Evolutionary conservation across 2,797 vertebrate species (phyloP).

Genomic region (Pseudomugil gertrudae): DNA sequence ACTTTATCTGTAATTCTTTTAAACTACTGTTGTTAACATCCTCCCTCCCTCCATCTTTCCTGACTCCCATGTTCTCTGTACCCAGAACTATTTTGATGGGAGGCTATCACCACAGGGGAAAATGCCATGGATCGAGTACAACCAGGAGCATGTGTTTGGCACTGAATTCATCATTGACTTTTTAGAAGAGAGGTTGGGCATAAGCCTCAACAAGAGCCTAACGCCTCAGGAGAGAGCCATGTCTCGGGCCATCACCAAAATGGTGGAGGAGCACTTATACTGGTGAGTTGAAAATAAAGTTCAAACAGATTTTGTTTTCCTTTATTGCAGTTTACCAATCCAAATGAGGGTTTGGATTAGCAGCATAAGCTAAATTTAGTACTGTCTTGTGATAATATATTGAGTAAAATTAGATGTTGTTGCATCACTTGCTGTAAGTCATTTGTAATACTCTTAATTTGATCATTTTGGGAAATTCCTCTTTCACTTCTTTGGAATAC

Average conservation of each 20-base stretch:
- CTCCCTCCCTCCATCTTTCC: background rate
- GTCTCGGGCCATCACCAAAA: constrained; percentile 93
- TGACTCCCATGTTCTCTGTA: constrained; percentile 4
- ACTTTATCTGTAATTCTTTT: background rate
- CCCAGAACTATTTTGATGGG: constrained; percentile 97
- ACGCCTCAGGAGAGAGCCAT: constrained; percentile 91
- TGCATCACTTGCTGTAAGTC: too few relatives aligned
- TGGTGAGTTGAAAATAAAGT: constrained; percentile 83
- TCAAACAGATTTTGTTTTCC: background rate
- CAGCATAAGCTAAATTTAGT: background rate
- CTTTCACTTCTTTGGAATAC: background rate
- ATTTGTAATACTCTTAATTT: background rate
- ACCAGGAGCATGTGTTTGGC: constrained; percentile 92
- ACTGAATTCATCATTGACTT: constrained; percentile 98
- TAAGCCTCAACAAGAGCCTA: constrained; percentile 92
- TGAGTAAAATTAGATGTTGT: background rate
- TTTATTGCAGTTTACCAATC: background rate
- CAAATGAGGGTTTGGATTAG: background rate
- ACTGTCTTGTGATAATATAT: background rate
- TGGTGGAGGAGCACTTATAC: constrained; percentile 99
- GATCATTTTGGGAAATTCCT: background rate
- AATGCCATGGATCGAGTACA: constrained; percentile 99
- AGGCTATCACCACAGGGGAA: constrained; percentile 97
- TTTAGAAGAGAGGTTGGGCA: constrained; percentile 94
- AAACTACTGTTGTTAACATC: background rate